These are phyloP conservation scores for Diprion similis DNA, from an alignment of 1,140 invertebrate species.

Conservation along the genomic window DNA sequence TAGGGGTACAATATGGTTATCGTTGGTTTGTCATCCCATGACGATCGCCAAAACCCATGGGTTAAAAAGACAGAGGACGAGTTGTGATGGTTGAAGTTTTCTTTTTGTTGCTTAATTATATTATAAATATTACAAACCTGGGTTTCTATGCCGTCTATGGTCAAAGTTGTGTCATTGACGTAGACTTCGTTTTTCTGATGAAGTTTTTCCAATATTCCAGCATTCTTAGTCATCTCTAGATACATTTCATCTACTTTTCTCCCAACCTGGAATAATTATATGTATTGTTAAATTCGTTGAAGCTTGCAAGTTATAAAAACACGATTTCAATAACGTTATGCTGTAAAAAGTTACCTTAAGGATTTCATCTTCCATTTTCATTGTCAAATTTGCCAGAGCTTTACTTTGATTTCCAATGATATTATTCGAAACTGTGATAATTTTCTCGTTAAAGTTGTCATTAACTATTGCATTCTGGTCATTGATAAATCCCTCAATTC, in stretches of 20 bases:
- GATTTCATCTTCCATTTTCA: slow-evolving; percentile 82
- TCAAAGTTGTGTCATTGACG: slow-evolving; percentile 81
- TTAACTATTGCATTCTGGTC: slow-evolving; percentile 72
- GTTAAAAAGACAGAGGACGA: no score
- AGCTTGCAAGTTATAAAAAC: not conserved
- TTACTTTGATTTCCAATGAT: slow-evolving; percentile 79
- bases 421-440: slow-evolving; percentile 72
- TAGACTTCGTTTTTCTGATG: slow-evolving; percentile 81
- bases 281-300: not conserved
- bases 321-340: not conserved
- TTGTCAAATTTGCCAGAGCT: slow-evolving; percentile 76
- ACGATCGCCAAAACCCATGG: no score
- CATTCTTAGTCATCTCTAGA: slow-evolving; percentile 79
- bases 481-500: slow-evolving; percentile 76
- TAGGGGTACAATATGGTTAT: no score
- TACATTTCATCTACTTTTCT: slow-evolving; percentile 89
- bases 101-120: no score
- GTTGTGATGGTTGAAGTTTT: no score
- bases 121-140: slow-evolving; percentile 63
- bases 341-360: slow-evolving; percentile 64
- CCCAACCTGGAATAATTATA: slow-evolving; percentile 68
- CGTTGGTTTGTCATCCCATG: no score
- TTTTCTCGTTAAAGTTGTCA: slow-evolving; percentile 71
- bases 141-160: slow-evolving; percentile 80
- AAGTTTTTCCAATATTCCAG: slow-evolving; percentile 75